A percentile compares a stretch with the other conserved stretches of the same genome.
Evolutionary conservation across 2,797 vertebrate species (phyloP).

Genomic region (Choloepus didactylus): DNA sequence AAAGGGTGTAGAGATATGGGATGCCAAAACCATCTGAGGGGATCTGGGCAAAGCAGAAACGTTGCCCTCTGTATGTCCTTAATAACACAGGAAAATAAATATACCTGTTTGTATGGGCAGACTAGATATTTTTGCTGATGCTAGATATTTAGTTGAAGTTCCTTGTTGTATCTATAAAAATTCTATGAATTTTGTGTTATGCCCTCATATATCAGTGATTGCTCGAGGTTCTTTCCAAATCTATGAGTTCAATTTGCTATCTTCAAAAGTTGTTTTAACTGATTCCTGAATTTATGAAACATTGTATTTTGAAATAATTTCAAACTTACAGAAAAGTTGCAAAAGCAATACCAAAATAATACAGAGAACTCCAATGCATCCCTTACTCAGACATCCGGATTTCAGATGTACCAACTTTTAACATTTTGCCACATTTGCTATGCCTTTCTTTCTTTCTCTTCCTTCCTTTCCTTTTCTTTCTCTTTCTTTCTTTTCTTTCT

Average conservation of each 20-base stretch:
- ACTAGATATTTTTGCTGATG: background rate
- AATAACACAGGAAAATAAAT: background rate
- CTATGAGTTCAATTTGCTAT: background rate
- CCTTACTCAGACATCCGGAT: too few relatives aligned
- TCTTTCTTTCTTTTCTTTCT: too few relatives aligned
- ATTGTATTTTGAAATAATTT: too few relatives aligned
- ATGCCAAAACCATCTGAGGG: background rate
- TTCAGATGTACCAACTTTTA: too few relatives aligned
- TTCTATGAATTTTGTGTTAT: background rate
- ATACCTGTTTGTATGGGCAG: background rate
- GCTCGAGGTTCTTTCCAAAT: conserved; percentile 1
- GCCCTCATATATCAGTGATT: background rate
- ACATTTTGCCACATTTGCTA: too few relatives aligned
- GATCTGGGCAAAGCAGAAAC: background rate
- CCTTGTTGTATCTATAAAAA: conserved; percentile 2
- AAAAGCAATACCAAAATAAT: too few relatives aligned
- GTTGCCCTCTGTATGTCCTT: background rate
- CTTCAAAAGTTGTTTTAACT: background rate
- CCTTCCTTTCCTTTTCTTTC: too few relatives aligned
- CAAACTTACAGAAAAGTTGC: too few relatives aligned
- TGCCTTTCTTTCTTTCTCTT: too few relatives aligned
- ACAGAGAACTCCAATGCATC: too few relatives aligned
- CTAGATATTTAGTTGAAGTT: background rate
- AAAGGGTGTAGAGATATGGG: background rate
- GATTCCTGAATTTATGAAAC: background rate